Base-by-base conservation (phyloP, 2,113 vertebrate genomes). In the Myiozetetes cayanensis region DNA sequence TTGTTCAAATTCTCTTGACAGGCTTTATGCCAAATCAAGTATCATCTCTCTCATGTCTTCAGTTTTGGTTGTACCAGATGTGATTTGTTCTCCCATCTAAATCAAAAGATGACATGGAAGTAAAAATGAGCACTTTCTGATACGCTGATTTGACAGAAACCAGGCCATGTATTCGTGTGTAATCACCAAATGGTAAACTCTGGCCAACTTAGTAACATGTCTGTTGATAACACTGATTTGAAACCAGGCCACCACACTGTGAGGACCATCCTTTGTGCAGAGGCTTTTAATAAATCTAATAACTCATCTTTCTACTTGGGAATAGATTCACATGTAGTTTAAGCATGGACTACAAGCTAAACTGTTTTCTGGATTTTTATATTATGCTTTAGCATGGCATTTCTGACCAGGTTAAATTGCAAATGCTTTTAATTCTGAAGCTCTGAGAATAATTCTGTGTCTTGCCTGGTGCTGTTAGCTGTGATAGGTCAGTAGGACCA, bases 11-110 rank as follows among this genome's bases (percentile, higher is more conserved):
- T 35, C 6, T 87, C 77, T 39, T 1, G 1, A n/a, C 22, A 59
- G 43, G 43, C 16, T 82, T 80, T 66, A n/a, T 66, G 6, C 16
- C 20, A 67, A 66, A 49, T 74, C 22, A 73, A 49, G 7, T 73
- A 37, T 25, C 7, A 30, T 63, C n/a, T 49, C 8, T 67, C n/a
- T 74, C 1, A 0, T 2, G 2, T 53, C 56, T 50, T 46, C 18
- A 77, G 21, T 55, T 87, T 78, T 78, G 27, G 4, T 33, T 59
- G 44, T 27, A 63, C 10, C 2, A 35, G n/a, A 12, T 66, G 41
- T 55, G 49, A 58, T 76, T 80, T 73, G 12, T 66, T 78, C 10
- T 82, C 8, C 10, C 8, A 19, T 6, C 8, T 24, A 50, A 22
- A 28, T 68, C 25, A 59, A 20, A 93, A 89, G 43, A 41, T 44